phyloP scores from a whole-genome alignment of 1,140 invertebrate species.

The Drosophila repleta region DNA sequence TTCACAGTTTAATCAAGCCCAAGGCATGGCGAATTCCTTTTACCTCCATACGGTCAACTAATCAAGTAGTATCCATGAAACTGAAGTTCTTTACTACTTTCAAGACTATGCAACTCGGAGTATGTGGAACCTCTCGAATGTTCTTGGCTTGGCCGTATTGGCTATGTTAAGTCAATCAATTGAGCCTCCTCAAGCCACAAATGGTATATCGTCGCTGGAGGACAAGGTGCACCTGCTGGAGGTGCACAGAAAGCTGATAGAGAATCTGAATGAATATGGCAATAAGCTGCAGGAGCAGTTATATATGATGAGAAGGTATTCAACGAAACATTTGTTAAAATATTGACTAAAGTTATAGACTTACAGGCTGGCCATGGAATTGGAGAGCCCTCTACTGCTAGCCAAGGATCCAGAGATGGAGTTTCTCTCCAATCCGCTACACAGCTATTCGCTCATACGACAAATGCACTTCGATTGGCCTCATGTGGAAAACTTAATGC shows the following conservation, averaged over 20 bases:
- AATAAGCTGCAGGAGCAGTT: constrained; percentile 25
- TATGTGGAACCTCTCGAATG: background rate
- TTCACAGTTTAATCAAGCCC: too few species aligned
- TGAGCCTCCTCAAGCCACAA: background rate
- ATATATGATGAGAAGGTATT: constrained; percentile 28
- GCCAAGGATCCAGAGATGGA: constrained; percentile 40
- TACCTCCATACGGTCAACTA: too few species aligned
- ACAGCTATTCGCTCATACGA: constrained; percentile 50
- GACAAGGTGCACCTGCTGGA: constrained; percentile 25
- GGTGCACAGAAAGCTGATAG: constrained; percentile 20
- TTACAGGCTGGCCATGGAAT: constrained; percentile 29
- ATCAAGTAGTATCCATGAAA: too few species aligned
- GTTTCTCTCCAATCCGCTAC: constrained; percentile 58
- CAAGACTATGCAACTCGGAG: too few species aligned
- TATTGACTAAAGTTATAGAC: too few species aligned
- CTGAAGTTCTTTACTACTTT: too few species aligned
- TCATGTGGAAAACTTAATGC: constrained; percentile 20
- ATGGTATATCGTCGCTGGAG: background rate
- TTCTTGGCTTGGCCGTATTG: background rate
- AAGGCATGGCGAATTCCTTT: too few species aligned
- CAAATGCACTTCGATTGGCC: constrained; percentile 56
- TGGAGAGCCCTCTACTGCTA: constrained; percentile 8
- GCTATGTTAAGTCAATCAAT: too few species aligned
- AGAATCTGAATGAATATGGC: constrained; percentile 29
- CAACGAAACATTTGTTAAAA: too few species aligned